Conservation (phyloP, 2,888 invertebrate genomes). For the Drosophila atripex region DNA sequence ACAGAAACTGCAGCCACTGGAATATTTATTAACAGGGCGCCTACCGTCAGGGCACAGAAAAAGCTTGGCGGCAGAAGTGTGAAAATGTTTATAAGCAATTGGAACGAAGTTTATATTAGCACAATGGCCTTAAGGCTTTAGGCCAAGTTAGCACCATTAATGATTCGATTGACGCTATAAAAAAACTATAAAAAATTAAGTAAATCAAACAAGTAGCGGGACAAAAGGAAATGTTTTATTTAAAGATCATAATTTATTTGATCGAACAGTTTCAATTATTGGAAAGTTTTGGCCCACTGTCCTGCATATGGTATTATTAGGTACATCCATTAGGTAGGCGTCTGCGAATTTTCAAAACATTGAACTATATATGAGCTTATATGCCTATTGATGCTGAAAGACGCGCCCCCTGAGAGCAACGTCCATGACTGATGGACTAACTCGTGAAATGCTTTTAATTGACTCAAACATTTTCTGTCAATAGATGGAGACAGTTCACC, state of each 20-base stretch:
- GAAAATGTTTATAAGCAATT: constrained; percentile 37
- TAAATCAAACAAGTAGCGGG: neutral
- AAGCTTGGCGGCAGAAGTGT: constrained; percentile 15
- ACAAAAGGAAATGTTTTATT: no score
- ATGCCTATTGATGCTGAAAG: constrained; percentile 42
- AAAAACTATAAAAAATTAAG: constrained; percentile 9
- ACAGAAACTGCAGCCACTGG: constrained; percentile 32
- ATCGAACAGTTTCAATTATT: neutral
- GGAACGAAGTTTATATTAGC: constrained; percentile 34
- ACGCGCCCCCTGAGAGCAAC: constrained; percentile 46
- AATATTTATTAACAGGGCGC: constrained; percentile 56
- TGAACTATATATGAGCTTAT: constrained; percentile 17
- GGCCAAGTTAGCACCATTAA: constrained; percentile 42
- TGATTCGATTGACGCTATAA: constrained; percentile 38
- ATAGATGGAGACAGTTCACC: constrained; percentile 29
- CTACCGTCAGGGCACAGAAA: constrained; percentile 13
- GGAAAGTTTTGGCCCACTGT: constrained; percentile 24
- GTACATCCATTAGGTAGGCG: constrained; percentile 5
- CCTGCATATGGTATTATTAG: constrained; percentile 12
- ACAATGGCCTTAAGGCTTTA: constrained; percentile 20
- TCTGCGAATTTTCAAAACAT: constrained; percentile 36
- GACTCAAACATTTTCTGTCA: constrained; percentile 69
- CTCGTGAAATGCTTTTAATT: constrained; percentile 52
- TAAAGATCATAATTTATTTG: neutral
- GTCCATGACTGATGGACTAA: constrained; percentile 42